Evolutionary conservation across 2,888 invertebrate genomes (phyloP), one percentile per base, ranked within the genome.

Genomic region (Uropetala carovei): DNA sequence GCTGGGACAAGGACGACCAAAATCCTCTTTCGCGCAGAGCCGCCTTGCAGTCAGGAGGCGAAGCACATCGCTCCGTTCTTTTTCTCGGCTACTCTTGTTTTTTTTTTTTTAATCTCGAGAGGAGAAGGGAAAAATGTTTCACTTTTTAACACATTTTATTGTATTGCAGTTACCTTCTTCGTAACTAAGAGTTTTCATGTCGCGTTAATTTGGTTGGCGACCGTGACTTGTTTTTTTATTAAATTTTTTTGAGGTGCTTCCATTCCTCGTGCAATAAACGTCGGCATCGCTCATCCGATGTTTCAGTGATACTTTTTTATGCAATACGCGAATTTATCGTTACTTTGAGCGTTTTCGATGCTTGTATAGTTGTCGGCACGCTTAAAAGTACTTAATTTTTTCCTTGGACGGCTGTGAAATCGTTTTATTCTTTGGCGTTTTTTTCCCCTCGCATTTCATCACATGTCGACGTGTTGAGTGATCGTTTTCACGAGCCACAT

Each of bases 351-450:
- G 68, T 11, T 2, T 13, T 75, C 75, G 22, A 75, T 22, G 14
- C 5, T 13, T 2, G 14, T 75, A 27, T 60, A 75, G 27, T 68
- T 8, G 64, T 16, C 14, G 14, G n/a, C 64, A 10, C 68, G 75
- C 27, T 75, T 22, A 75, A 27, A 75, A 75, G 22, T 27, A 22
- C 22, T 75, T 75, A 27, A 22, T 11, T 43, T 89, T 64, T 16
- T 64, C 14, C 60, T 89, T 85, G 60, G n/a, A 89, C 64, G 89
- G 89, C 89, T 89, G 89, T 89, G 89, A 89, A 64, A 64, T 86
- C 18, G 27, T 89, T 64, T 89, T 16, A 0, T 75, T 27, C 13
- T 11, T 75, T 5, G 75, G 27, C 9, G 75, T 22, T n/a, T n/a
- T n/a, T n/a, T 43, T 43, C 43, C 1, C 5, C 5, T 43, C 43